A percentile compares a stretch with the other conserved stretches of the same genome.
These are phyloP conservation scores for Bombus waltoni DNA, from an alignment of 1,140 invertebrate species.

Conservation along the genomic window DNA sequence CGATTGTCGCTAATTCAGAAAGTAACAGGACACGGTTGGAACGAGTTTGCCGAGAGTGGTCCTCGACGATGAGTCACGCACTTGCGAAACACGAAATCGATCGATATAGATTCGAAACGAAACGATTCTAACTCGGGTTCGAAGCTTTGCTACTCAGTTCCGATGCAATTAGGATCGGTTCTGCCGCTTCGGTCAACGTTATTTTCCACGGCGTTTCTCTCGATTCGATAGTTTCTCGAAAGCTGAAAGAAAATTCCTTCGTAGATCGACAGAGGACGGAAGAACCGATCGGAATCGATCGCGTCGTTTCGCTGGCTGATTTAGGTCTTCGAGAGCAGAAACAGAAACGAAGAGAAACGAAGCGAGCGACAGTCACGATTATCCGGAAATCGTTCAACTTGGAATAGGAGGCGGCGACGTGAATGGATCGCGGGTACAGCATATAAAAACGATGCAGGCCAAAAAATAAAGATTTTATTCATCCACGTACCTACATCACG, in stretches of 20 bases:
- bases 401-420: neutral
- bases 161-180: constrained; percentile 10
- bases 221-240: neutral
- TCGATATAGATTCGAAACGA: constrained; percentile 20
- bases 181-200: constrained; percentile 12
- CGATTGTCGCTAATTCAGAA: no score
- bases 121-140: neutral
- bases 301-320: neutral
- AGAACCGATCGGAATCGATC: neutral
- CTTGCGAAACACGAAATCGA: neutral
- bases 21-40: no score
- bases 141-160: constrained; percentile 10
- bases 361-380: neutral
- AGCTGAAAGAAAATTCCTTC: neutral
- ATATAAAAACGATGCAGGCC: constrained; percentile 76
- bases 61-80: neutral
- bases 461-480: constrained; percentile 79
- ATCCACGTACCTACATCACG: constrained; percentile 68
- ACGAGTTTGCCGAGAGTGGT: no score
- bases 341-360: neutral
- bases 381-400: neutral
- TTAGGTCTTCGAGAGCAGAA: no score
- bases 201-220: constrained; percentile 2
- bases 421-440: constrained; percentile 59
- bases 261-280: no score